A percentile compares a stretch with the other conserved stretches of the same genome.
These are phyloP conservation scores for Drosophila kurseongensis DNA, from an alignment of 1,140 invertebrate species.

Conservation along the genomic window DNA sequence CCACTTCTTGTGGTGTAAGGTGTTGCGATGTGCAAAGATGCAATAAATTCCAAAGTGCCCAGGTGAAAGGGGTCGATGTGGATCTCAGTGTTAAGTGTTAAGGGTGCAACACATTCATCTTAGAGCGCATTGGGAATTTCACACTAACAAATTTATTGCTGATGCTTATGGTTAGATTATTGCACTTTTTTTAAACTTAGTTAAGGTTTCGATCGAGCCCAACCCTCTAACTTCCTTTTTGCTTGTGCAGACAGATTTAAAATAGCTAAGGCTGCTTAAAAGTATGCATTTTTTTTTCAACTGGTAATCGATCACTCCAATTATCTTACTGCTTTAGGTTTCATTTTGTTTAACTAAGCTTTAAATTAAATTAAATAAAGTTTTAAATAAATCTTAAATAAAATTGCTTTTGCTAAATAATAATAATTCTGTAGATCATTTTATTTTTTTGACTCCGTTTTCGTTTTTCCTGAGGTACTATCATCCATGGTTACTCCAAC, in stretches of 20 bases:
- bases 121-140: not conserved
- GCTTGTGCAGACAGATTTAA: not conserved
- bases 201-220: not conserved
- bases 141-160: not conserved
- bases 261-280: constrained; percentile 24
- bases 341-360: too few relatives aligned
- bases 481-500: too few relatives aligned
- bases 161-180: not conserved
- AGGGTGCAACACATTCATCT: not conserved
- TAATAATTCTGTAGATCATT: too few relatives aligned
- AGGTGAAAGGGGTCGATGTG: not conserved
- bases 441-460: too few relatives aligned
- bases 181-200: not conserved
- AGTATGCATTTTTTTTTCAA: constrained; percentile 30
- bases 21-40: not conserved
- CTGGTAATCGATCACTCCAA: too few relatives aligned
- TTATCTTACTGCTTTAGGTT: too few relatives aligned
- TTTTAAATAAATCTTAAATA: too few relatives aligned
- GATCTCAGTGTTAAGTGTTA: not conserved
- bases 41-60: not conserved
- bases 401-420: too few relatives aligned
- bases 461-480: too few relatives aligned
- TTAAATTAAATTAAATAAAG: too few relatives aligned
- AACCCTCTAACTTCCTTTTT: too few relatives aligned
- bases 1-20: too few relatives aligned